Evolutionary conservation across 2,113 vertebrate species (phyloP).

Genomic region (Platanista minor): DNA sequence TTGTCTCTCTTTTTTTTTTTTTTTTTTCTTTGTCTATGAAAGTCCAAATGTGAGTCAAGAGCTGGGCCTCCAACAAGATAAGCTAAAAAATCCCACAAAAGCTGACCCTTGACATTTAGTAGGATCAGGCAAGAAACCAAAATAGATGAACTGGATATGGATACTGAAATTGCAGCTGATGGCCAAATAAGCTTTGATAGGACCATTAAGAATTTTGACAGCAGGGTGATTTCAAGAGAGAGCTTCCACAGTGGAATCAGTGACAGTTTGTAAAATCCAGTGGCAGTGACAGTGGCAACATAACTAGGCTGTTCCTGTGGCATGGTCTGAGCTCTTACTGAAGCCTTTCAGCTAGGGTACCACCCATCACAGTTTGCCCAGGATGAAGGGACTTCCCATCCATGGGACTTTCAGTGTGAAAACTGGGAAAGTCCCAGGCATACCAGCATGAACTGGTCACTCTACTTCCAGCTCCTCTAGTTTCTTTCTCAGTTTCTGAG

Average conservation of each 20-base stretch:
- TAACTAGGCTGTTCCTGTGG: neutral
- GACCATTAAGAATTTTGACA: neutral
- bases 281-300: accelerated
- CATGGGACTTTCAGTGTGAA: accelerated
- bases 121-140: neutral
- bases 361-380: neutral
- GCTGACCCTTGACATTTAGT: neutral
- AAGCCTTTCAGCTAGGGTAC: accelerated
- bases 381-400: neutral
- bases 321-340: neutral
- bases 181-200: neutral
- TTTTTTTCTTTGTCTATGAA: neutral
- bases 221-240: neutral
- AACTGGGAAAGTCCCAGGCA: neutral
- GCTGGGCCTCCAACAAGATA: neutral
- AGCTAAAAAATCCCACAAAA: neutral
- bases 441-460: neutral
- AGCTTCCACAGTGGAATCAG: neutral
- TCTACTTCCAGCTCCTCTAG: neutral
- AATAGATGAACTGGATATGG: neutral
- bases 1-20: neutral
- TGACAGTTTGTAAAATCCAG: neutral
- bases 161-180: neutral
- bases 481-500: neutral
- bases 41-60: neutral